Percentiles rank a stretch among this genome's conserved stretches.
phyloP scores from a whole-genome alignment of 2,888 invertebrate genomes.

The Epicampocera succincta region DNA sequence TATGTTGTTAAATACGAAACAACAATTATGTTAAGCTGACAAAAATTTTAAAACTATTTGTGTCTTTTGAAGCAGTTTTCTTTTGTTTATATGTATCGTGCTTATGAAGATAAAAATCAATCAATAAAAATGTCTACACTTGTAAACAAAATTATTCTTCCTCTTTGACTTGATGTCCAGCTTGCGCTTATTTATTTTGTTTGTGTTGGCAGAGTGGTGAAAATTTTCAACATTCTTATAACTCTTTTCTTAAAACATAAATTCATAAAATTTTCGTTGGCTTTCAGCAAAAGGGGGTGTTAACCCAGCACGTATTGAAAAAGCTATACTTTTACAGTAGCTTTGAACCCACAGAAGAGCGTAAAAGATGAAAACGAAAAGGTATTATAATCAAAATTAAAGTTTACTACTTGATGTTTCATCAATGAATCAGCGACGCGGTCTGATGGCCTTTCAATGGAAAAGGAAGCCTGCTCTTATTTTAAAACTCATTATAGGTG shows the following conservation, averaged over 20 bases:
- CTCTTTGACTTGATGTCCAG: conserved; percentile 12
- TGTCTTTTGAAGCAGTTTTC: neutral
- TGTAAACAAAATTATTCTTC: neutral
- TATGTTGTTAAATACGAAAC: neutral
- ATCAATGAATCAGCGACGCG: conserved; percentile 30
- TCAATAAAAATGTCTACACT: conserved; percentile 54
- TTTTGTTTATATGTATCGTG: neutral
- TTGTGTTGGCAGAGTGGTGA: conserved; percentile 34
- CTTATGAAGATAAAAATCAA: conserved; percentile 36
- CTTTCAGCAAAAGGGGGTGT: conserved; percentile 27
- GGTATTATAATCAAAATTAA: conserved; percentile 55
- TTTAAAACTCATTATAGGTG: conserved; percentile 71
- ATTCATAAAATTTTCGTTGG: conserved; percentile 40
- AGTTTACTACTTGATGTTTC: conserved; percentile 40
- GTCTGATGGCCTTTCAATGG: neutral
- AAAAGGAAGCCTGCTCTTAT: neutral
- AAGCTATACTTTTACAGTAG: conserved; percentile 56
- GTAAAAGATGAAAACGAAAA: neutral
- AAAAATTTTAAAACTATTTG: too few species aligned
- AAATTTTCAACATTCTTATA: conserved; percentile 37
- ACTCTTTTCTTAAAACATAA: conserved; percentile 31
- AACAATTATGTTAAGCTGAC: neutral
- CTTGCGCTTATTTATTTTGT: conserved; percentile 16
- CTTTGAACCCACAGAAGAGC: conserved; percentile 35
- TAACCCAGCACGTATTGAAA: conserved; percentile 46